phyloP scores from a whole-genome alignment of 2,888 invertebrate genomes.

The Pandemis heparana region DNA sequence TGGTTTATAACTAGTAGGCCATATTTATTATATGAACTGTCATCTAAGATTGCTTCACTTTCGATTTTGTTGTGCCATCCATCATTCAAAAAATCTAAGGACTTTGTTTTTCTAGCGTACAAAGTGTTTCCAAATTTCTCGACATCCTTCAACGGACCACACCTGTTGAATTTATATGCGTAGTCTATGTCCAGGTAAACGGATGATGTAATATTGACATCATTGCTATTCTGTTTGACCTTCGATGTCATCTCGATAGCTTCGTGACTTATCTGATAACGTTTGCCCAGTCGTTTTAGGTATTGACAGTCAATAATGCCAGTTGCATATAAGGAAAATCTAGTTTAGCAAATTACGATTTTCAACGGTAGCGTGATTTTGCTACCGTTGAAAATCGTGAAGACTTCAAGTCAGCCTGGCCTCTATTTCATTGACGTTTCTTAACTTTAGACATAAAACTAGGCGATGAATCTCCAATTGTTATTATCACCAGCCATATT shows the following conservation, averaged over 20 bases:
- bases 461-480: too few species aligned
- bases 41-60: not conserved
- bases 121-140: not conserved
- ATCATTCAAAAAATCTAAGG: too few species aligned
- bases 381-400: not conserved
- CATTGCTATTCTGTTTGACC: constrained; percentile 60
- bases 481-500: too few species aligned
- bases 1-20: too few species aligned
- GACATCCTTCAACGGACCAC: constrained; percentile 13
- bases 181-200: constrained; percentile 43
- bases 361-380: too few species aligned
- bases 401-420: not conserved
- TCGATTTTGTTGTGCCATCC: not conserved
- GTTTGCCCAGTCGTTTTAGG: constrained; percentile 11
- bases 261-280: constrained; percentile 35
- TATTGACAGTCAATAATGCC: constrained; percentile 25
- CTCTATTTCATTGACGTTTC: too few species aligned
- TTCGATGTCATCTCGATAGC: constrained; percentile 53
- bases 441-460: too few species aligned
- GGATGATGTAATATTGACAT: constrained; percentile 73
- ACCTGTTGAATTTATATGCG: constrained; percentile 49
- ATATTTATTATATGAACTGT: not conserved
- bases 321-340: not conserved
- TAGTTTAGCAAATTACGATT: not conserved
- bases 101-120: not conserved